Base-by-base conservation (phyloP, 2,888 invertebrate species). In the Drosophila nigritarsus region DNA sequence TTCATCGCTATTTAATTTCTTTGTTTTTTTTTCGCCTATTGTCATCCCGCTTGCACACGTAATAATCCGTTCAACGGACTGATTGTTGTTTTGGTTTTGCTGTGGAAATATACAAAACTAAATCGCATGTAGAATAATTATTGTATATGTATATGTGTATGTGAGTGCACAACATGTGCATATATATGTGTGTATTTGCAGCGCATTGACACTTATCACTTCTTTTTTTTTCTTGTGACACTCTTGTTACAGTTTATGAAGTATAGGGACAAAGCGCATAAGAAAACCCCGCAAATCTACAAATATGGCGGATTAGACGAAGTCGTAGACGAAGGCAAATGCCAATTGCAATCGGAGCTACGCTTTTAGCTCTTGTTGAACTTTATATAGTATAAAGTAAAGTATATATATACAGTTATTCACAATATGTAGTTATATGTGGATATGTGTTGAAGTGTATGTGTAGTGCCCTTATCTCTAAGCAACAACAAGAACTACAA, bases 1-100 rank as follows among this genome's bases (percentile, higher is more conserved):
- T 85, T 85, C 87, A 87, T 85, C 75, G 80, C 80, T 63, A 80
- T 80, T 82, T 73, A 76, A 79, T 69, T 69, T 65, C 15, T 60
- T 75, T 71, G 36, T 61, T 71, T 74, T 64, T 64, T 42, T 34
- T 38, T 45, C 48, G 45, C 36, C 36, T 84, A 67, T 75, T 73
- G 64, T 32, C 65, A 45, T 80, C 81, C 67, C 78, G 64, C 60
- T 80, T 65, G 32, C 71, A 63, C 49, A 70, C 68, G 65, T 73
- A 82, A 79, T 73, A 79, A 76, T 68, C 66, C 73, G 63, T 77
- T 79, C 61, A 53, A 29, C 30, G 27, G 45, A n/a, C 34, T 63
- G 51, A 62, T 70, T 48, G 58, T 48, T 55, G 48, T 55, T 70
- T 74, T 65, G 55, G 59, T 71, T 73, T 76, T 77, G 60, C 64